phyloP scores from a whole-genome alignment of 2,888 invertebrate genomes.

The Zaprionus lineosus region DNA sequence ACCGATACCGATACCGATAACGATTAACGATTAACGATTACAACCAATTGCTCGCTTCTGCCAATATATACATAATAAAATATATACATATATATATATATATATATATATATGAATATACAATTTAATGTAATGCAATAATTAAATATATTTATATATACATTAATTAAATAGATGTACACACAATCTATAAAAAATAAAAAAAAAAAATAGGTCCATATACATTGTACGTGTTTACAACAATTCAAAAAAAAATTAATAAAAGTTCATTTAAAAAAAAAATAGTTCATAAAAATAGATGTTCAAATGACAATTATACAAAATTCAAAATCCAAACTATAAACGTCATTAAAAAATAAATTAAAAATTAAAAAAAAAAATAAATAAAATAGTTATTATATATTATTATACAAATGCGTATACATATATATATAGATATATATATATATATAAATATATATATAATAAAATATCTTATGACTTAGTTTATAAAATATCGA shows the following conservation, averaged over 20 bases:
- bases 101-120: conserved; percentile 1
- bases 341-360: no score
- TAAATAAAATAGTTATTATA: not conserved
- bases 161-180: no score
- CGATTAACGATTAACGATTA: conserved; percentile 14
- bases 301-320: conserved; percentile 26
- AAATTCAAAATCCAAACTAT: conserved; percentile 15
- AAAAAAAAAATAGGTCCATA: no score
- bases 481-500: conserved; percentile 43
- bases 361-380: not conserved
- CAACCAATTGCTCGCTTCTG: conserved; percentile 72
- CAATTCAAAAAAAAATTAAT: conserved; percentile 14
- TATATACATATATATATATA: conserved; percentile 13
- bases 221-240: no score
- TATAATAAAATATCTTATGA: conserved; percentile 49
- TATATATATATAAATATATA: not conserved
- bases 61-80: conserved; percentile 43
- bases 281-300: no score
- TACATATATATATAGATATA: conserved; percentile 1
- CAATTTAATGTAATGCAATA: no score
- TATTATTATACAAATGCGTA: conserved; percentile 6
- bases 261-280: no score
- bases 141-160: conserved; percentile 3
- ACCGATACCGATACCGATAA: conserved; percentile 11
- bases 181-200: no score